Conservation (phyloP, 2,888 invertebrate species). For the Nymphalis polychloros region DNA sequence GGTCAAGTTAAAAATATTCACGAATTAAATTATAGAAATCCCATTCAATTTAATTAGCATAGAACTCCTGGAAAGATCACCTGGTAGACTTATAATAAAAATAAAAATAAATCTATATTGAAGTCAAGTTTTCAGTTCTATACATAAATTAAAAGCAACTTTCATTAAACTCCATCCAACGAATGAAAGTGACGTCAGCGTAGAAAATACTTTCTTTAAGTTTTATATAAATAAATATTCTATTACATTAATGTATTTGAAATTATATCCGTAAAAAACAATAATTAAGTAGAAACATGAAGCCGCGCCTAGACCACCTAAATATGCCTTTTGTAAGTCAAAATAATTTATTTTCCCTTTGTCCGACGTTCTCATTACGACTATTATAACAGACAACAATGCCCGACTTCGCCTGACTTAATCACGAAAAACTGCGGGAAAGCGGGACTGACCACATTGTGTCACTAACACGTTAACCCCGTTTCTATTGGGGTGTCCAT, state of each 20-base stretch:
- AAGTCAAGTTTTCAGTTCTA: no score
- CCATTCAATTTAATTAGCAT: no score
- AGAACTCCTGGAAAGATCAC: no score
- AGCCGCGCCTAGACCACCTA: slow-evolving; percentile 7
- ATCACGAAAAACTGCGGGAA: slow-evolving; percentile 17
- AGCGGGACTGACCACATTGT: slow-evolving; percentile 14
- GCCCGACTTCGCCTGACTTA: slow-evolving; percentile 7
- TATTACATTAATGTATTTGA: background rate
- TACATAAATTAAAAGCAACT: no score
- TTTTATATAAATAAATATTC: background rate
- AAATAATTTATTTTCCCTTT: slow-evolving; percentile 27
- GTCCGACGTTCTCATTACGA: slow-evolving; percentile 6
- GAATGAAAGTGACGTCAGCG: no score
- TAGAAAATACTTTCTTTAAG: no score
- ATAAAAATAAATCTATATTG: no score
- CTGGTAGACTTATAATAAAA: no score
- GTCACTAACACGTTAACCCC: slow-evolving; percentile 8
- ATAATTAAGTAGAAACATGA: background rate
- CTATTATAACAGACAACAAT: slow-evolving; percentile 4
- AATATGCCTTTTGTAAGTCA: slow-evolving; percentile 16
- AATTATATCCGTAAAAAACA: background rate
- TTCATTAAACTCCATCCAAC: no score
- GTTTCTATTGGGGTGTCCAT: slow-evolving; percentile 9
- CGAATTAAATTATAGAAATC: no score
- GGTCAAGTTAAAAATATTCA: no score